Conservation (phyloP, 2,888 invertebrate genomes). For the Physocephala rufipes region DNA sequence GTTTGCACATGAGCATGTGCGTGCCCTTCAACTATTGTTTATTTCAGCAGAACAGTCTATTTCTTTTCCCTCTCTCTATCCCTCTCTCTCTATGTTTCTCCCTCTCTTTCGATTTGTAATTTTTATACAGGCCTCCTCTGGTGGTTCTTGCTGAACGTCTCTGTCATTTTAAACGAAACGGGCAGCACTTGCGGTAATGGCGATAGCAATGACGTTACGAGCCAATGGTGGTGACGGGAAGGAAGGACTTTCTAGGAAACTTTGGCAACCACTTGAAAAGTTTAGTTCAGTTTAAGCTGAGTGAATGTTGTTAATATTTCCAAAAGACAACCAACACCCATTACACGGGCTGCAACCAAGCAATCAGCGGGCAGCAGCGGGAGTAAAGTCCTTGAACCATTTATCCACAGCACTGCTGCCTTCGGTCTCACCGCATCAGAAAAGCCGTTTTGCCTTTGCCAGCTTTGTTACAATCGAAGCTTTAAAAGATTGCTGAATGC, state of each 20-base stretch:
- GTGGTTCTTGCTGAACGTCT: background rate
- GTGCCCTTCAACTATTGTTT: background rate
- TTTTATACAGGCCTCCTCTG: background rate
- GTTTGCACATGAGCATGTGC: background rate
- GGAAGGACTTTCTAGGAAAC: slow-evolving; percentile 8
- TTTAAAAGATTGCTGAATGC: slow-evolving; percentile 14
- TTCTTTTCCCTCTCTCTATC: too few species aligned
- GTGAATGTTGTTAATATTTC: slow-evolving; percentile 38
- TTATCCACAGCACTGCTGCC: slow-evolving; percentile 19
- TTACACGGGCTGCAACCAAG: background rate
- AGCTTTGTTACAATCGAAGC: slow-evolving; percentile 3
- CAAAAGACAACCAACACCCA: slow-evolving; percentile 20
- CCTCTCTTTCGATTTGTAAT: slow-evolving; percentile 17
- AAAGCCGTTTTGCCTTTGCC: slow-evolving; percentile 13
- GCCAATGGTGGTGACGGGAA: background rate
- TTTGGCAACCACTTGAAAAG: slow-evolving; percentile 40
- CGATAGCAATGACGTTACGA: background rate
- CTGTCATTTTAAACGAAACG: background rate
- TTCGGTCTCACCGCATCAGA: slow-evolving; percentile 17
- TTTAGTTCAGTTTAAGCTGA: slow-evolving; percentile 39
- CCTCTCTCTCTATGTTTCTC: too few species aligned
- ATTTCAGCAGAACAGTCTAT: too few species aligned
- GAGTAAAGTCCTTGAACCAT: slow-evolving; percentile 16
- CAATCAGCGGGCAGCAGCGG: too few species aligned
- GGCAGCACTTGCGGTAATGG: background rate